Base-by-base conservation (phyloP, 23 tunicate species). In the Diplosoma virens region DNA sequence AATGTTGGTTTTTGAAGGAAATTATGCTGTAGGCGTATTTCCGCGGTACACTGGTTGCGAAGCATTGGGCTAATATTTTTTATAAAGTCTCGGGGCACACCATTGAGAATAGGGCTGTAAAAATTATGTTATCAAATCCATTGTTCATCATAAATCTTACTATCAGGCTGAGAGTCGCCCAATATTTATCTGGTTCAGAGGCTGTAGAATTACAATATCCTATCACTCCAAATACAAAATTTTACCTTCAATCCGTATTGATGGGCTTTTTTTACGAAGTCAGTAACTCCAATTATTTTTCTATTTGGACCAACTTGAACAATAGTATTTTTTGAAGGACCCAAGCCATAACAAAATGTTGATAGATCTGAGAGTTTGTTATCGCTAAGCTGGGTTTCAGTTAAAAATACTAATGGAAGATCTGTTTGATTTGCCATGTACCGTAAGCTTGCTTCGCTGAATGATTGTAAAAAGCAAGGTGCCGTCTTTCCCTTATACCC, bases 391-490 rank as follows among this genome's bases (percentile, higher is more conserved):
- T 33, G 6, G 1, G 47, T 50, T 14, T 33, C 54, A 18, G 73
- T 81, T 17, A 90, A 78, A 32, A 46, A 76, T 14, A 92, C 61
- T 11, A 93, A 68, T 24, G 84, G 84, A 32, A 93, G 72, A 1
- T 77, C 72, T 28, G 98, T 93, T 17, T 47, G 76, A 27, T 35
- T 64, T 1, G 79, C 28, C 82, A 93, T 71, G 58, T 82, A 87
- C 20, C 55, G 45, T 30, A 93, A 32, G 66, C 94, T 86, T 18
- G 30, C 56, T 37, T 41, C 58, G 41, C 47, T 34, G 73, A 93
- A 93, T 17, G 98, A 93, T 60, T 93, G 98, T 5, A 93, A 21
- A 45, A 92, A 86, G 75, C 97, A 92, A 0, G 92, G 87, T 0
- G 87, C 67, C n/a, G 66, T 59, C 33, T 41, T 28, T 25, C 55